Evolutionary conservation across 2,888 invertebrate genomes (phyloP).

Genomic region (Caenorhabditis angaria): DNA sequence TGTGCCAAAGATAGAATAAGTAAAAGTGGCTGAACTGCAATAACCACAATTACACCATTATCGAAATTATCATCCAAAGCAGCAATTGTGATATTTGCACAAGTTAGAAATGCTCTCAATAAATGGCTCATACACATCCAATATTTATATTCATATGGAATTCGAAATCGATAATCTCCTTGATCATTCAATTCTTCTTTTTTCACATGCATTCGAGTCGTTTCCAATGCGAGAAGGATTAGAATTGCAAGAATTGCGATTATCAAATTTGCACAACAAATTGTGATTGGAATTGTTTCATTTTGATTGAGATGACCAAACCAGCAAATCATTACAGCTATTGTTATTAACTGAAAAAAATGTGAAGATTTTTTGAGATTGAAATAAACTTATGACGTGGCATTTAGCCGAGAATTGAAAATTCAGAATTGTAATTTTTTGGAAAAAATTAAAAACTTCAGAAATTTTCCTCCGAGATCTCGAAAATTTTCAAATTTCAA

Average conservation of each 20-base stretch:
- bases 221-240: slow-evolving; percentile 27
- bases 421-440: too few species aligned
- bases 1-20: slow-evolving; percentile 26
- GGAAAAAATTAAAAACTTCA: too few species aligned
- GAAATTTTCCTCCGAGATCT: too few species aligned
- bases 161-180: slow-evolving; percentile 23
- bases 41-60: slow-evolving; percentile 29
- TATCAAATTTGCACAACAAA: slow-evolving; percentile 36
- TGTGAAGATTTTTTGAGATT: not conserved
- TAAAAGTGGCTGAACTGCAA: slow-evolving; percentile 33
- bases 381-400: not conserved
- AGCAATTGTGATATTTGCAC: slow-evolving; percentile 39
- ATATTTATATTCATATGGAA: slow-evolving; percentile 40
- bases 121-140: slow-evolving; percentile 21
- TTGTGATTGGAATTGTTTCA: slow-evolving; percentile 18
- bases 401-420: not conserved
- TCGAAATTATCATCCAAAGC: slow-evolving; percentile 46
- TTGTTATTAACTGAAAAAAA: slow-evolving; percentile 9
- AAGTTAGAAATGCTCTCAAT: slow-evolving; percentile 30
- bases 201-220: slow-evolving; percentile 29
- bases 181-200: slow-evolving; percentile 20
- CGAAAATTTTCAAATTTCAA: too few species aligned
- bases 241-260: slow-evolving; percentile 17
- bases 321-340: slow-evolving; percentile 18
- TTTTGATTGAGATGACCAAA: slow-evolving; percentile 11